phyloP scores from a whole-genome alignment of 2,797 vertebrate species.

The Xenops minutus region DNA sequence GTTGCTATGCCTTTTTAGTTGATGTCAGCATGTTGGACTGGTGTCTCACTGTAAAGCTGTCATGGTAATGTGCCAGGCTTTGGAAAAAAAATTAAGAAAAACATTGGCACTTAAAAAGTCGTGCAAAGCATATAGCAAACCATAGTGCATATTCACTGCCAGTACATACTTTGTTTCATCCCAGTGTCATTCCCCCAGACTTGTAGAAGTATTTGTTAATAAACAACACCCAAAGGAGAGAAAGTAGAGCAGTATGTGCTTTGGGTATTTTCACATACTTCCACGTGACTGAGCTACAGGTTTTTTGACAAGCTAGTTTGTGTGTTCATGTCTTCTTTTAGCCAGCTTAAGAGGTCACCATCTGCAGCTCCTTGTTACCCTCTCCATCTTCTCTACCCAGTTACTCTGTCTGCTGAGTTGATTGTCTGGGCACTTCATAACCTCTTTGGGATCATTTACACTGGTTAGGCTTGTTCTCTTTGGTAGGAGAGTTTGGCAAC shows the following conservation, averaged over 20 bases:
- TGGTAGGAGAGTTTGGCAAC: not conserved
- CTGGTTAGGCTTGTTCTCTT: not conserved
- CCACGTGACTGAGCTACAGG: not conserved
- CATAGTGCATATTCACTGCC: not conserved
- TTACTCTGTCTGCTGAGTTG: not conserved
- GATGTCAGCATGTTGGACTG: not conserved
- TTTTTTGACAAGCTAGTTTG: not conserved
- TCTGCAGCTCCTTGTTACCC: not conserved
- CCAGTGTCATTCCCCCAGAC: not conserved
- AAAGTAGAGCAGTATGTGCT: not conserved
- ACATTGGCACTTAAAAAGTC: not conserved
- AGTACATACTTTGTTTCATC: not conserved
- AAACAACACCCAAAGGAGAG: not conserved
- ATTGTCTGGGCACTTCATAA: not conserved
- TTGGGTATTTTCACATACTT: not conserved
- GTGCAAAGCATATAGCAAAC: not conserved
- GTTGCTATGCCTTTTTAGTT: slow-evolving; percentile 10
- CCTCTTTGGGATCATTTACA: not conserved
- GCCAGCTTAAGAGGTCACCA: not conserved
- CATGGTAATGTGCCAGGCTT: slow-evolving; percentile 22
- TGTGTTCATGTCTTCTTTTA: not conserved
- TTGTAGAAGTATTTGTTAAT: not conserved
- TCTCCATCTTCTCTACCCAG: not conserved
- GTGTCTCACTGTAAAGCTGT: slow-evolving; percentile 28
- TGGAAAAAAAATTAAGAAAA: not conserved